Conservation (phyloP, 2,888 invertebrate species). For the Stenurella melanura region DNA sequence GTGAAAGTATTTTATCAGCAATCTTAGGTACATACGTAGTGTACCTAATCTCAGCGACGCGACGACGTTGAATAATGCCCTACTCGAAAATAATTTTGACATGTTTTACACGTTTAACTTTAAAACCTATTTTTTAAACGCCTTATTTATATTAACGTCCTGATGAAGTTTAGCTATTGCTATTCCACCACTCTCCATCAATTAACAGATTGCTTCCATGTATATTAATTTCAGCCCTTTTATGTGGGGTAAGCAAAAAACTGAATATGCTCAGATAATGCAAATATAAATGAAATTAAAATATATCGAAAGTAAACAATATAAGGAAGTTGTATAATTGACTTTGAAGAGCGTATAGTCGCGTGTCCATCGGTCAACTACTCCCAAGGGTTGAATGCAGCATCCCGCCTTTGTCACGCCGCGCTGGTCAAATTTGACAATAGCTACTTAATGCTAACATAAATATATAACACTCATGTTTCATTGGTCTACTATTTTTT, state of each 20-base stretch:
- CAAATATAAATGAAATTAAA: conserved; percentile 31
- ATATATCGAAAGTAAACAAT: conserved; percentile 41
- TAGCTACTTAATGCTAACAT: conserved; percentile 3
- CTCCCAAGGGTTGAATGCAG: conserved; percentile 47
- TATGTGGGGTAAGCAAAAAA: conserved; percentile 9
- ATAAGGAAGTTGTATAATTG: conserved; percentile 46
- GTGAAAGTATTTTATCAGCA: no score
- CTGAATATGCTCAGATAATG: background rate
- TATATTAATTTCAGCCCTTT: background rate
- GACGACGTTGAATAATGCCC: no score
- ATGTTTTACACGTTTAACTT: no score
- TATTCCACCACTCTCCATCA: no score
- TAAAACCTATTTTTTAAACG: no score
- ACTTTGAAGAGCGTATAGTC: conserved; percentile 47
- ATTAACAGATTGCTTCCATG: background rate
- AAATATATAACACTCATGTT: background rate
- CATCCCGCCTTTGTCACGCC: conserved; percentile 18
- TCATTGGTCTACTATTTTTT: background rate
- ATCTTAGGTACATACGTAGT: no score
- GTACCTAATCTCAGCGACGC: no score
- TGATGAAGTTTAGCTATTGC: no score
- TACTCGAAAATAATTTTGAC: no score
- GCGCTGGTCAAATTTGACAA: conserved; percentile 11
- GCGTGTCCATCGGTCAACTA: conserved; percentile 52
- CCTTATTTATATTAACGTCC: no score